These are phyloP conservation scores for Lepeophtheirus nordmannii DNA, from an alignment of 2,888 invertebrate genomes.

Conservation along the genomic window DNA sequence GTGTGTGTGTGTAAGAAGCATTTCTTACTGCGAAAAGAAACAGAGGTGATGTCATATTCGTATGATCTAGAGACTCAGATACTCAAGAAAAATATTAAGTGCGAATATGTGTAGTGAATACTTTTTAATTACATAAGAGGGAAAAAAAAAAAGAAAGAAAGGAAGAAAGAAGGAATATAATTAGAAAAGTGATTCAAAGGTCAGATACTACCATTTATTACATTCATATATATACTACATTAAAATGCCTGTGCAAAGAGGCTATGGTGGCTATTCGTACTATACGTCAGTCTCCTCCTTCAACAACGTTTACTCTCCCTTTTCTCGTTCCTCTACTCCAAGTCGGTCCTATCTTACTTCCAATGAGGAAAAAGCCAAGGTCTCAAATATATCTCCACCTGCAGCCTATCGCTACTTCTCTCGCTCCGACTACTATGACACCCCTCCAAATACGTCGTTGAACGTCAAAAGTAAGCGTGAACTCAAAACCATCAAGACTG, in stretches of 20 bases:
- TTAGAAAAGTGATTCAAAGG: too few species aligned
- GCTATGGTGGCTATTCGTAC: slow-evolving; percentile 12
- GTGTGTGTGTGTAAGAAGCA: too few species aligned
- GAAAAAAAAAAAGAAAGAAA: too few species aligned
- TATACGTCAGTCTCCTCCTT: background rate
- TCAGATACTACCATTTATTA: too few species aligned
- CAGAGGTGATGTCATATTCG: too few species aligned
- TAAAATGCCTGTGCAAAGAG: background rate
- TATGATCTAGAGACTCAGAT: too few species aligned
- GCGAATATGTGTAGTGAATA: too few species aligned
- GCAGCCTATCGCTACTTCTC: slow-evolving; percentile 20
- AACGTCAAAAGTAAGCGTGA: background rate
- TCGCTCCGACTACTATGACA: background rate
- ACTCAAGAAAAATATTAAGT: too few species aligned
- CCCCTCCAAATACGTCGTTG: background rate
- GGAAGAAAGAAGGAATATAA: too few species aligned
- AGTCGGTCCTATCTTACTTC: background rate
- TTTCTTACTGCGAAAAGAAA: too few species aligned
- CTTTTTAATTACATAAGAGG: too few species aligned
- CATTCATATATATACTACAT: too few species aligned
- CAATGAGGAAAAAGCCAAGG: background rate
- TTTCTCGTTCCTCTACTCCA: background rate
- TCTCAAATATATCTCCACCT: background rate
- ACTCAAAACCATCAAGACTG: slow-evolving; percentile 24
- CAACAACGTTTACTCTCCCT: background rate